These are phyloP conservation scores for Galerucella calmariensis DNA, from an alignment of 2,888 invertebrate genomes.

Conservation along the genomic window DNA sequence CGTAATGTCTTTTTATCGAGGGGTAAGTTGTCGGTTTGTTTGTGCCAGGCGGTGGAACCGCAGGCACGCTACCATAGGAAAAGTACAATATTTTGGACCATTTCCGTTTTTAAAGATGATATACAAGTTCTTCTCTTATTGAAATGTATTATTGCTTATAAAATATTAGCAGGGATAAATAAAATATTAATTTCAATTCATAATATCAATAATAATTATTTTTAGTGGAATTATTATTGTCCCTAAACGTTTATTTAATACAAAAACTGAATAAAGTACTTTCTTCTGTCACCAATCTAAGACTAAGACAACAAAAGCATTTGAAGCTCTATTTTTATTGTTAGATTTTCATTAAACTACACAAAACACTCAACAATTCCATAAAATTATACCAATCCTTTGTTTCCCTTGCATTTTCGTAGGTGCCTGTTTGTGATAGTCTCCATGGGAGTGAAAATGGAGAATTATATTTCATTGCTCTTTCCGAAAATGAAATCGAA, in stretches of 20 bases:
- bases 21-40: constrained; percentile 34
- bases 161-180: no score
- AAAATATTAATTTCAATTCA: no score
- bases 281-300: no score
- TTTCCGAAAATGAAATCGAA: constrained; percentile 6
- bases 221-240: no score
- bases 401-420: constrained; percentile 9
- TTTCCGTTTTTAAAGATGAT: neutral
- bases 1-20: constrained; percentile 41
- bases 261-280: no score
- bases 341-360: neutral
- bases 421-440: constrained; percentile 31
- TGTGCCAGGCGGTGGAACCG: constrained; percentile 53
- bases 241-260: no score
- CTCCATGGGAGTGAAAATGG: constrained; percentile 5
- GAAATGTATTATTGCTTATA: no score
- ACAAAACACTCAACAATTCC: neutral
- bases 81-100: constrained; percentile 32
- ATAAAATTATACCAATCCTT: neutral
- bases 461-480: constrained; percentile 24
- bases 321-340: no score
- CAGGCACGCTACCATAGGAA: constrained; percentile 49
- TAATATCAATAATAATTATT: no score
- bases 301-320: no score
- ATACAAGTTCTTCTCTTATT: no score